Conservation (phyloP, 1,140 invertebrate species). For the Lepidotrigona ventralis region DNA sequence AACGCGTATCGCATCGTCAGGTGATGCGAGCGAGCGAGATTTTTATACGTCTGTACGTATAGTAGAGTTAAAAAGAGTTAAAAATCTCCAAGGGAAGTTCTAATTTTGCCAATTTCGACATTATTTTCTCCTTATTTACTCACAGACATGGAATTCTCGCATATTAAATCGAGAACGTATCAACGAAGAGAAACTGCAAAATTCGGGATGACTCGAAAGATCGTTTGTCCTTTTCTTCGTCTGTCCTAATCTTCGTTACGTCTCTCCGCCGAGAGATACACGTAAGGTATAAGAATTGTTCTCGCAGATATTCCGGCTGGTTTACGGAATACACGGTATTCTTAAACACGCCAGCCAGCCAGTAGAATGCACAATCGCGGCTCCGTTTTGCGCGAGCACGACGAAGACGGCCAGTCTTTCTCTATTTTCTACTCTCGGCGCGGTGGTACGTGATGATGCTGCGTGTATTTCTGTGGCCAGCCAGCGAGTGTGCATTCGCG, state of each 20-base stretch:
- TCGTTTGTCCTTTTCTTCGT: too few species aligned
- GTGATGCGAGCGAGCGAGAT: neutral
- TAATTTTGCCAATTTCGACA: neutral
- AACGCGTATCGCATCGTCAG: too few species aligned
- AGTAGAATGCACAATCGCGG: slow-evolving; percentile 8
- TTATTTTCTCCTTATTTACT: too few species aligned
- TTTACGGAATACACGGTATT: neutral
- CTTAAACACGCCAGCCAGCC: neutral
- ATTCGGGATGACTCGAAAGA: too few species aligned
- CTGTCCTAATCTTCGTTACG: neutral
- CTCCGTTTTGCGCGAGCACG: neutral
- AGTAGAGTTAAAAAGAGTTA: too few species aligned
- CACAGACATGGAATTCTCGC: too few species aligned
- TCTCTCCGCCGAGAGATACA: too few species aligned
- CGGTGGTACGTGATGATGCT: slow-evolving; percentile 54
- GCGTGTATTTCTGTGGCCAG: slow-evolving; percentile 31
- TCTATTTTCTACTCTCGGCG: slow-evolving; percentile 52
- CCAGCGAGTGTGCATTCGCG: neutral
- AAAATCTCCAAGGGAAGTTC: neutral
- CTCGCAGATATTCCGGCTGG: neutral
- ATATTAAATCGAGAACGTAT: too few species aligned
- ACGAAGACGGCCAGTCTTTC: slow-evolving; percentile 30
- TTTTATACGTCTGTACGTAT: neutral
- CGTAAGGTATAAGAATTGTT: neutral
- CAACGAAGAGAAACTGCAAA: too few species aligned